Evolutionary conservation across 1,140 invertebrate species (phyloP), one percentile per base, ranked within the genome.

Genomic region (Aphelinus certus): DNA sequence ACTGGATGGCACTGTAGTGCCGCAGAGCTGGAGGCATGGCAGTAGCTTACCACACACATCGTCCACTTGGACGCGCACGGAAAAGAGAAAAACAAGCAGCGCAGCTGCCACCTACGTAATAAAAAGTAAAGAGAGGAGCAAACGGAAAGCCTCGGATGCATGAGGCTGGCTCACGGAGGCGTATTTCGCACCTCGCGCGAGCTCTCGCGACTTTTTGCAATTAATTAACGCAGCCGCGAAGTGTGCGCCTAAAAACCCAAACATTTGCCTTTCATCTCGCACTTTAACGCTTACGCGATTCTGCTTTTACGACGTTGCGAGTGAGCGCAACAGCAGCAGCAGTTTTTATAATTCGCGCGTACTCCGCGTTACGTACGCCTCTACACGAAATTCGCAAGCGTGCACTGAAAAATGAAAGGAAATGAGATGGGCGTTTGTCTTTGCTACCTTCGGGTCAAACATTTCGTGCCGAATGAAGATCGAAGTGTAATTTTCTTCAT

Each of bases 111-210:
- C 26, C 26, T 26, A 26, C 26, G 26, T 26, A 60, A 60, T 60
- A 60, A 60, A 60, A 60, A 43, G 26, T 43, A 43, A 60, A 60
- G 42, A 26, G 26, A 26, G 26, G 5, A 43, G 42, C 9, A 60
- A 26, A 26, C 26, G 26, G 4, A 58, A 26, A 58, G 56, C 10
- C 3, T 26, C 56, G 56, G 5, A 3, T n/a, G 3, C 57, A 26
- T 26, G 26, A 26, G 55, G n/a, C 56, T 2, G 10, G 78, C 58
- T 78, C 80, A 75, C 82, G 81, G 79, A 80, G 81, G 81, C 81
- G 80, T 83, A 80, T 82, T 83, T 83, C 81, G 81, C 83, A 84
- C 83, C 83, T 84, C 75, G 78, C 80, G 73, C 77, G 26, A 26
- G 26, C 26, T 69, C 55, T 77, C 45, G 42, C 43, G 46, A 7